Conservation (phyloP, 2,113 vertebrate species). For the Salvelinus fontinalis region DNA sequence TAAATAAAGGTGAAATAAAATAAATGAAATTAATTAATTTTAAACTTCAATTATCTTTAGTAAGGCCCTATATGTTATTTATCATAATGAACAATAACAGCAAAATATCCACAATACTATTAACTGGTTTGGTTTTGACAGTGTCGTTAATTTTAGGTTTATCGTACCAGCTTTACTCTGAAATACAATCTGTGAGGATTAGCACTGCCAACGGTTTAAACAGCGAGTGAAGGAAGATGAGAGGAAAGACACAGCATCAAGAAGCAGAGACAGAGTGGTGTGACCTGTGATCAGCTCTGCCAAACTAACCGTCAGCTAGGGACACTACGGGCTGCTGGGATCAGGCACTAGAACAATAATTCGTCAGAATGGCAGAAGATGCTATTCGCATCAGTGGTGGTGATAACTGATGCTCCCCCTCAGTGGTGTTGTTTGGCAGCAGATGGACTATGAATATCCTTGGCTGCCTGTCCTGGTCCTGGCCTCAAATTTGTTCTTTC, state of each 20-base stretch:
- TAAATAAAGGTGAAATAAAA: too few species aligned
- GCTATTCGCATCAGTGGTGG: constrained; percentile 56
- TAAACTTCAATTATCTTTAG: too few species aligned
- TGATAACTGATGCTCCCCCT: constrained; percentile 38
- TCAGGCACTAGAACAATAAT: constrained; percentile 22
- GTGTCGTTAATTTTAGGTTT: too few species aligned
- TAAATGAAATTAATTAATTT: too few species aligned
- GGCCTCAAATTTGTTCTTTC: too few species aligned
- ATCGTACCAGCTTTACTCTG: background rate
- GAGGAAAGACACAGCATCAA: background rate
- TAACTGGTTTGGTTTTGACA: too few species aligned
- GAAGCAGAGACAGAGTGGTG: constrained; percentile 26
- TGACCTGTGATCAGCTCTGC: constrained; percentile 5
- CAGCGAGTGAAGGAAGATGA: constrained; percentile 18
- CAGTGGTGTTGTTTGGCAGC: constrained; percentile 5
- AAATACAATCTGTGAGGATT: constrained; percentile 40
- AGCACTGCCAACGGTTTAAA: constrained; percentile 29
- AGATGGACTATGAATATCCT: constrained; percentile 48
- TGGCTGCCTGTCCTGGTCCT: constrained; percentile 33
- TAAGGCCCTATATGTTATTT: too few species aligned
- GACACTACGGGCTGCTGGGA: constrained; percentile 16
- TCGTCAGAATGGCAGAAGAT: constrained; percentile 48
- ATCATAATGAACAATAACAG: too few species aligned
- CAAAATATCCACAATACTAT: too few species aligned
- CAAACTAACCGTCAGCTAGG: background rate